Conservation (phyloP, 2,888 invertebrate species). For the Hirtodrosophila histrioides region DNA sequence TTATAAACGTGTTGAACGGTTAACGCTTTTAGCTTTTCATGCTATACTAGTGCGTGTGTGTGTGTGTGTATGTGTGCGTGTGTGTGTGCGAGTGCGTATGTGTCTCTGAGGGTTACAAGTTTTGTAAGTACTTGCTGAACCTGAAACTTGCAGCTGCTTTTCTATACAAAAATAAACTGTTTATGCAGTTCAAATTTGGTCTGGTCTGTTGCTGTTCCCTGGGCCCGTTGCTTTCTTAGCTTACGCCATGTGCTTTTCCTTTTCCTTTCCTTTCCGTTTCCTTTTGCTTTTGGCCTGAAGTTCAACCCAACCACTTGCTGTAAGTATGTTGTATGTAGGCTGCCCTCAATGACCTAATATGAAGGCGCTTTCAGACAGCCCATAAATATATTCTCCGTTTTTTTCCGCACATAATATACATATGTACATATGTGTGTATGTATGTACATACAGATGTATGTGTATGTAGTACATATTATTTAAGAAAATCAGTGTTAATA, state of each 20-base stretch:
- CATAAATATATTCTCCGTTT: background rate
- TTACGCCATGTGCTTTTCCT: slow-evolving; percentile 25
- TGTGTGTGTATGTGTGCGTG: slow-evolving; percentile 8
- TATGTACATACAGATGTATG: too few relatives aligned
- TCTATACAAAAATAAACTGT: slow-evolving; percentile 70
- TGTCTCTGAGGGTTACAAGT: slow-evolving; percentile 52
- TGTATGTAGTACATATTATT: too few relatives aligned
- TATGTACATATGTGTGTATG: too few relatives aligned
- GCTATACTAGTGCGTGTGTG: slow-evolving; percentile 15
- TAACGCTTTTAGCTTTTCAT: slow-evolving; percentile 45
- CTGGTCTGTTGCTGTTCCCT: slow-evolving; percentile 13
- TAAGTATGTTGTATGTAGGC: background rate
- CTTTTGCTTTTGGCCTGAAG: background rate
- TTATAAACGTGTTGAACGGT: slow-evolving; percentile 63
- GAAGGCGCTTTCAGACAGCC: background rate
- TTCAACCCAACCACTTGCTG: slow-evolving; percentile 3
- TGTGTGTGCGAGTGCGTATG: slow-evolving; percentile 9
- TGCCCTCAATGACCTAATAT: slow-evolving; percentile 39
- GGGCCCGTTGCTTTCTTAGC: slow-evolving; percentile 34
- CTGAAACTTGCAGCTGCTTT: slow-evolving; percentile 64
- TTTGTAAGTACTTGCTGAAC: slow-evolving; percentile 32
- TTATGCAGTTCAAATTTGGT: slow-evolving; percentile 62
- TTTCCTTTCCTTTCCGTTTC: background rate
- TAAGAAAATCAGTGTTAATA: slow-evolving; percentile 21
- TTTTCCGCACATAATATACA: too few relatives aligned